Base-by-base conservation (phyloP, 1,140 invertebrate genomes). In the Ceratina calcarata region DNA sequence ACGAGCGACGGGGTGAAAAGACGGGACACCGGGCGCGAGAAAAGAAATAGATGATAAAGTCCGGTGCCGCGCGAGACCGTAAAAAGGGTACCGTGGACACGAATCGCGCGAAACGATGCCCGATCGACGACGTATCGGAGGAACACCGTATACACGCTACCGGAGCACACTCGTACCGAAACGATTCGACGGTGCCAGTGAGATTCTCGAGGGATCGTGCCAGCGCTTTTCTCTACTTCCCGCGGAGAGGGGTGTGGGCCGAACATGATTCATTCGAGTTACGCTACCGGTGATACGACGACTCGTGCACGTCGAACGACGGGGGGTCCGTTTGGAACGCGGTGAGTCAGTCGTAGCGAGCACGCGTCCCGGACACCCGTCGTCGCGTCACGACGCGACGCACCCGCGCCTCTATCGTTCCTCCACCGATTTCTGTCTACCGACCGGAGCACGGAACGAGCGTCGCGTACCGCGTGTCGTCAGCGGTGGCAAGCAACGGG, bases 281-380 rank as follows among this genome's bases (percentile, higher is more conserved):
- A 55, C 80, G 80, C 79, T 85, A 73, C 32, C 32, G 32, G 32
- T 37, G 55, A 58, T 80, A 82, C 83, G 83, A 85, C 83, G 83
- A 83, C 83, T 80, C 83, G 83, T 85, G 83, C 83, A 85, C 83
- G 83, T 85, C 77, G 81, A 85, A 83, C 81, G 66, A 22, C 65
- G 60, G 73, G 83, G 80, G 83, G 75, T 78, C 71, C 74, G 71
- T 80, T 74, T 80, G 73, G 71, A 80, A 37, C 32, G 77, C 77
- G 16, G 61, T 85, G 83, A 85, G 76, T 85, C 83, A 85, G 81
- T 80, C 51, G 60, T 18, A 53, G 58, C 2, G 32, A 37, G 6
- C 64, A 81, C 74, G 66, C 71, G 71, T 51, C 24, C 18, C 69
- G 24, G n/a, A 15, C 51, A 60, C 27, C 58, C 55, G 62, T 16